Base-by-base conservation (phyloP, 1,140 invertebrate genomes). In the Aradophagus sp. region DNA sequence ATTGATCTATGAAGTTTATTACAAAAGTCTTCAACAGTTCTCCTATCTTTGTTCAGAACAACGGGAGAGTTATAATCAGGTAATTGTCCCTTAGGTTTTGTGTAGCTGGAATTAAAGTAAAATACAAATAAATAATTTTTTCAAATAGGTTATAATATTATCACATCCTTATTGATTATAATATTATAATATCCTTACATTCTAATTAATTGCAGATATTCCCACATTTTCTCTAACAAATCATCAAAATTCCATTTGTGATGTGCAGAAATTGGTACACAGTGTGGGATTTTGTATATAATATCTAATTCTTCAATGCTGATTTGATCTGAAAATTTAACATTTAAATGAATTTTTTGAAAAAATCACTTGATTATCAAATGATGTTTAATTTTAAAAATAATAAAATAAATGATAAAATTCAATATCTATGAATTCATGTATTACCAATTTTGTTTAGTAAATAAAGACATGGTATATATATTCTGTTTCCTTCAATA, bases 201-300 rank as follows among this genome's bases (percentile, higher is more conserved):
- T 87, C 98, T 89, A 32, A 98, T 92, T 5, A 99, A 88, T 81
- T 94, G 93, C 10, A 99, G 86, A 82, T 99, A 99, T 66, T 97
- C 93, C 98, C 98, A 99, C 93, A 99, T 98, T 84, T 97, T 98
- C 83, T 99, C 97, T 10, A 99, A 84, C 38, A 99, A 86, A 85
- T 99, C 98, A 86, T 99, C 98, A 86, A 99, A 99, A 83, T 99
- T 99, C 98, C 98, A 99, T 80, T 95, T 96, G 83, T 99, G 97
- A 89, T 99, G 98, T 45, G 98, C 98, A 47, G 97, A 99, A 68
- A 99, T 99, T 0, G 98, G 98, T 8, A 99, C 97, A 82, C 96
- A 98, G 83, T 99, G 98, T 2, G 98, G 98, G 81, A 99, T 97
- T 88, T 97, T 97, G 86, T 99, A 99, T 81, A 99, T 99, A 35